phyloP scores from a whole-genome alignment of 2,113 vertebrate genomes.

The Desmodus rotundus region DNA sequence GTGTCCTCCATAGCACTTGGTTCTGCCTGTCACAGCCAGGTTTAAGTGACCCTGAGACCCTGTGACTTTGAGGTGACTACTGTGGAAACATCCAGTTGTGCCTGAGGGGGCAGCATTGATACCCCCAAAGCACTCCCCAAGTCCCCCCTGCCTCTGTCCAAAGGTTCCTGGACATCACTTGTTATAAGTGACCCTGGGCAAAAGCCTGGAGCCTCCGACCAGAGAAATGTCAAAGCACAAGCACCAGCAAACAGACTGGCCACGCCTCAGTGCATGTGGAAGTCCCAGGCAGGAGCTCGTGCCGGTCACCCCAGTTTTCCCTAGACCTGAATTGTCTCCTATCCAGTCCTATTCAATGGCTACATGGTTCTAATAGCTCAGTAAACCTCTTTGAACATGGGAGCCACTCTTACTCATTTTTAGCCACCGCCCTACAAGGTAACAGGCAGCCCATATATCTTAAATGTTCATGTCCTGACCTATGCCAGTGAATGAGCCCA shows the following conservation, averaged over 20 bases:
- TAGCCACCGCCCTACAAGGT: conserved; percentile 27
- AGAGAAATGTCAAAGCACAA: conserved; percentile 54
- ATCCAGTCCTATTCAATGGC: not conserved
- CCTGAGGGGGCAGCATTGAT: too few species aligned
- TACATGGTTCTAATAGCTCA: not conserved
- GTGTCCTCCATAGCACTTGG: too few species aligned
- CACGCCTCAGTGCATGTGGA: not conserved
- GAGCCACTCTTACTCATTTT: conserved; percentile 49
- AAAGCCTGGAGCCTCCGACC: not conserved
- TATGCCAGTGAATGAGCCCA: not conserved
- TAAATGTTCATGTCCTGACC: not conserved
- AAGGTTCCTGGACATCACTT: not conserved
- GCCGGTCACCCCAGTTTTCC: fast-evolving
- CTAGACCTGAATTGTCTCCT: fast-evolving
- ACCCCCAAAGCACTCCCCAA: not conserved
- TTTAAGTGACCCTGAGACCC: too few species aligned
- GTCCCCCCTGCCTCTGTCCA: fast-evolving
- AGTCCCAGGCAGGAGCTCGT: not conserved
- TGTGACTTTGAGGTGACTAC: too few species aligned
- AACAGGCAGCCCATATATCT: not conserved
- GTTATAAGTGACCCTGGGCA: fast-evolving
- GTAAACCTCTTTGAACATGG: not conserved
- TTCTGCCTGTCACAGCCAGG: too few species aligned
- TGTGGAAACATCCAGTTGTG: too few species aligned
- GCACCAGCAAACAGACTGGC: not conserved